These are phyloP conservation scores for Myotis davidii DNA, from an alignment of 2,113 vertebrate genomes.

Conservation along the genomic window DNA sequence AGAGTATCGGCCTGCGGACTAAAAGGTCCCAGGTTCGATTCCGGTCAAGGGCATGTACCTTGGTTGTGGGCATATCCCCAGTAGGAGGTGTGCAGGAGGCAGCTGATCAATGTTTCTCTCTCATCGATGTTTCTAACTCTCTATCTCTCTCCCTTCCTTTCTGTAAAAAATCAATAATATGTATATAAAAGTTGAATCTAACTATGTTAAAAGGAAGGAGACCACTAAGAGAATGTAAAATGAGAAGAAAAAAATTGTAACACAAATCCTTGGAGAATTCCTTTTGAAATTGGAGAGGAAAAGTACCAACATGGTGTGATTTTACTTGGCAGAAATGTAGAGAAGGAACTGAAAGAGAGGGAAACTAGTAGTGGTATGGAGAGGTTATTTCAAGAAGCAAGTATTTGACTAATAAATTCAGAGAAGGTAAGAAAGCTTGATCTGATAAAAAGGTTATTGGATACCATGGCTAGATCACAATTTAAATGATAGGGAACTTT, in stretches of 20 bases:
- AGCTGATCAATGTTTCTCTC: too few relatives aligned
- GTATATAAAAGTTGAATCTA: background rate
- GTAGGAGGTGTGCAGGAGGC: too few relatives aligned
- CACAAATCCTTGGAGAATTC: background rate
- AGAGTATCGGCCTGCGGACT: too few relatives aligned
- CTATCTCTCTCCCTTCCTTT: too few relatives aligned
- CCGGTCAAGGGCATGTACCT: too few relatives aligned
- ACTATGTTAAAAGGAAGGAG: background rate
- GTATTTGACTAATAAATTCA: background rate
- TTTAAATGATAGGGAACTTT: background rate
- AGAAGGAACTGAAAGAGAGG: background rate
- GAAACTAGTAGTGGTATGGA: background rate
- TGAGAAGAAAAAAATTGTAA: background rate
- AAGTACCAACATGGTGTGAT: background rate
- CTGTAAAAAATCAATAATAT: too few relatives aligned
- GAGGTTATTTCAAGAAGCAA: background rate
- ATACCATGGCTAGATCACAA: background rate
- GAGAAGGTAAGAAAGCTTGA: background rate
- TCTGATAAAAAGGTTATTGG: background rate
- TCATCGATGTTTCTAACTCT: too few relatives aligned
- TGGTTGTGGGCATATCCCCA: too few relatives aligned
- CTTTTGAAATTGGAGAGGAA: background rate
- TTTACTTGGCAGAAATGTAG: background rate
- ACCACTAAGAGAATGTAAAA: background rate
- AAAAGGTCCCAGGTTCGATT: too few relatives aligned